A percentile compares a stretch with the other conserved stretches of the same genome.
Evolutionary conservation across 2,888 invertebrate genomes (phyloP).

Genomic region (Apotomis turbidana): DNA sequence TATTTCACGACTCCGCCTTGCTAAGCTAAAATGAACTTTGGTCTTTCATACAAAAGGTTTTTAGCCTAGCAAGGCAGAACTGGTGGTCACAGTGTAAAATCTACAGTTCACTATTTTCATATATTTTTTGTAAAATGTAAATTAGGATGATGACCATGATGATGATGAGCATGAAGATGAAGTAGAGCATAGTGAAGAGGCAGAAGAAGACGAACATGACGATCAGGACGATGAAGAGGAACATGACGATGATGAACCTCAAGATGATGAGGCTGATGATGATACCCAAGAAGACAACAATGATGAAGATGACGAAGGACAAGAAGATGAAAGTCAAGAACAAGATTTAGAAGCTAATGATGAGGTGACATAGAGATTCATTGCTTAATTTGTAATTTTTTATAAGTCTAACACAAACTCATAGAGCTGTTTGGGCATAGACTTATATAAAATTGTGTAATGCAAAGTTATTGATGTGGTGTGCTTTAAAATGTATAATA

Average conservation of each 20-base stretch:
- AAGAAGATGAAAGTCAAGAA: slow-evolving; percentile 59
- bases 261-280: slow-evolving; percentile 51
- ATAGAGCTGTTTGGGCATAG: neutral
- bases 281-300: slow-evolving; percentile 44
- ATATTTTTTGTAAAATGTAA: slow-evolving; percentile 11
- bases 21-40: too few relatives aligned
- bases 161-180: slow-evolving; percentile 56
- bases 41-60: too few relatives aligned
- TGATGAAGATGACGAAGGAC: slow-evolving; percentile 53
- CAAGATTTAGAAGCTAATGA: slow-evolving; percentile 54
- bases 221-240: slow-evolving; percentile 56
- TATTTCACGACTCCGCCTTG: too few relatives aligned
- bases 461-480: neutral
- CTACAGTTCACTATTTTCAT: too few relatives aligned
- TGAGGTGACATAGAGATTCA: slow-evolving; percentile 61
- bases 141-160: slow-evolving; percentile 50
- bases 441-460: neutral
- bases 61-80: too few relatives aligned
- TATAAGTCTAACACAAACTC: neutral
- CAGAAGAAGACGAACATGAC: slow-evolving; percentile 52
- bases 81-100: too few relatives aligned
- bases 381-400: neutral
- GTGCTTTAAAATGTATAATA: slow-evolving; percentile 19
- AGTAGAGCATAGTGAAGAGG: slow-evolving; percentile 51
- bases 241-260: slow-evolving; percentile 55